Percentiles rank a stretch among this genome's conserved stretches.
These are phyloP conservation scores for Myathropa florea DNA, from an alignment of 2,888 invertebrate species.

Conservation along the genomic window DNA sequence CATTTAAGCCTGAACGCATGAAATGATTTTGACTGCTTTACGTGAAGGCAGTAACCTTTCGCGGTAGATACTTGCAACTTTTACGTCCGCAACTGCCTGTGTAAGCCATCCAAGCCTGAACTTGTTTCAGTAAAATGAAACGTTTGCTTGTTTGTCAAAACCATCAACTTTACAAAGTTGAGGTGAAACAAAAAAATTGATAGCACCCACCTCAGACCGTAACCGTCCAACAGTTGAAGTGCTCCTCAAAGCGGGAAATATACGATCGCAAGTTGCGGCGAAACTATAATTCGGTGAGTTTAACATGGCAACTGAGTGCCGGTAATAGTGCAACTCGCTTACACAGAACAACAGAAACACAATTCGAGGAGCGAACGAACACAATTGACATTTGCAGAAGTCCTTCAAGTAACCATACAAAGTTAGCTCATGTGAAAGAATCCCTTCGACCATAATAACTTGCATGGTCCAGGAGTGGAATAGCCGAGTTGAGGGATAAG, in stretches of 20 bases:
- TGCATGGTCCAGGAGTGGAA: constrained; percentile 19
- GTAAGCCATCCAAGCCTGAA: background rate
- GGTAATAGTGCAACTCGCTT: background rate
- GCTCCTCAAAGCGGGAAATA: background rate
- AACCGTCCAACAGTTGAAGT: background rate
- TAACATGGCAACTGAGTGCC: background rate
- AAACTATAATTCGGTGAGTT: background rate
- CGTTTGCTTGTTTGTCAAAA: background rate
- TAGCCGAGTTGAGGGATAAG: constrained; percentile 13
- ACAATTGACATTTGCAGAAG: background rate
- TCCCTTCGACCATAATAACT: constrained; percentile 19
- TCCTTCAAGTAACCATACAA: constrained; percentile 15
- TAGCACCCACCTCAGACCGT: background rate
- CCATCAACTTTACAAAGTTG: background rate
- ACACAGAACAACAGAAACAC: background rate
- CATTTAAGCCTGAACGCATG: background rate
- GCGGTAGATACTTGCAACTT: background rate
- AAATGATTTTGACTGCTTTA: background rate
- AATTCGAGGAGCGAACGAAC: background rate
- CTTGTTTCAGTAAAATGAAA: background rate
- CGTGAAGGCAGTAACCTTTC: background rate
- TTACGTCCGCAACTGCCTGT: background rate
- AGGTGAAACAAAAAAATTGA: background rate
- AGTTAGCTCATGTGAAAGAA: constrained; percentile 28
- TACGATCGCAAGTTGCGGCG: background rate